Evolutionary conservation across 2,888 invertebrate genomes (phyloP), one percentile per base, ranked within the genome.

Genomic region (Tipula unca): DNA sequence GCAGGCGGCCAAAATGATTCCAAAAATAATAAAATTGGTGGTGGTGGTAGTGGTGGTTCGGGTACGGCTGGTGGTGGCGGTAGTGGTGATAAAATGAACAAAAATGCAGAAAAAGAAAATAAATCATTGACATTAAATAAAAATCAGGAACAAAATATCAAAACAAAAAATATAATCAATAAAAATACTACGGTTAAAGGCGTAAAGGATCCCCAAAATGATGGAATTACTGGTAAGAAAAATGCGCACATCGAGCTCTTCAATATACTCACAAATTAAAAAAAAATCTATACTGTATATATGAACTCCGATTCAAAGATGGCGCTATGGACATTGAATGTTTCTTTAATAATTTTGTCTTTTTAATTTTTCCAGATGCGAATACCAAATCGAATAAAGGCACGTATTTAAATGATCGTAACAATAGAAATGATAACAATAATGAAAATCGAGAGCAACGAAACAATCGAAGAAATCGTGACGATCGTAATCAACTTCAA

Each of bases 361-460:
- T 17, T 48, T 6, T 54, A 48, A 10, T 17, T 54, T 17, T 54
- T 54, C 5, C 48, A 54, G 48, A 54, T 54, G 48, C 17, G 17
- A 54, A n/a, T 54, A 17, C 48, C 5, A 54, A 54, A 20, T 17
- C 48, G 48, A 54, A 54, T 54, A 54, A 54, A 17, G 48, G 48
- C 4, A 17, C 48, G 17, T 54, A 54, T 54, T 54, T 54, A 54
- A 54, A 54, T 82, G 82, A 82, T 82, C 82, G 82, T 82, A 82
- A 29, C 10, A 82, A 29, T 29, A 82, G 29, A 82, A 82, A 29
- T 82, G 82, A 82, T 8, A 54, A 54, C 5, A 54, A 17, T 54
- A 82, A 29, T 39, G 94, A 94, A 89, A 93, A 93, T 86, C 93
- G 94, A 82, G 96, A 96, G 89, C 95, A 95, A 89, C 93, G 96